A percentile compares a stretch with the other conserved stretches of the same genome.
These are phyloP conservation scores for Chorisops tibialis DNA, from an alignment of 2,888 invertebrate species.

Conservation along the genomic window DNA sequence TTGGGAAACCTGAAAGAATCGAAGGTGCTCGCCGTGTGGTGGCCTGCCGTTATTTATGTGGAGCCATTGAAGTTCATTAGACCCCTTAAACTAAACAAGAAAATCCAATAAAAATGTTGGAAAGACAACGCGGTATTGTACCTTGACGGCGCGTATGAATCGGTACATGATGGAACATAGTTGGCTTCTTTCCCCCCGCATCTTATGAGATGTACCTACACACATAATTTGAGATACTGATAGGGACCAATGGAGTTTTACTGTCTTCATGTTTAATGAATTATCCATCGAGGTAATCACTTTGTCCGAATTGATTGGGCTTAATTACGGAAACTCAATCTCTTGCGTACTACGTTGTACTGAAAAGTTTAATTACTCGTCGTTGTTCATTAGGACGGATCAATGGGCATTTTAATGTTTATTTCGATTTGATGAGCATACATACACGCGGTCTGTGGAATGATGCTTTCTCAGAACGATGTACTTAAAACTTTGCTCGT, in stretches of 20 bases:
- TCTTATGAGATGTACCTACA: too few species aligned
- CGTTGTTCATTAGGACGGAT: too few species aligned
- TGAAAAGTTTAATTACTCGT: conserved; percentile 12
- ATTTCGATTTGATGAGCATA: too few species aligned
- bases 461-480: too few species aligned
- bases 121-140: not conserved
- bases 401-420: too few species aligned
- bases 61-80: conserved; percentile 4
- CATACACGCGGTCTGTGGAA: too few species aligned
- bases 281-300: conserved; percentile 4
- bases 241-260: not conserved
- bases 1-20: conserved; percentile 6
- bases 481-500: too few species aligned
- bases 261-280: not conserved
- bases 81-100: not conserved
- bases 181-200: too few species aligned
- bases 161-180: too few species aligned
- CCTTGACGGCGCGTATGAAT: not conserved
- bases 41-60: not conserved
- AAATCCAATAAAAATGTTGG: conserved; percentile 3
- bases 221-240: too few species aligned
- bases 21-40: not conserved
- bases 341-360: not conserved
- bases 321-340: conserved; percentile 9
- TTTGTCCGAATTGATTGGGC: conserved; percentile 6